Evolutionary conservation across 2,113 vertebrate species (phyloP), one percentile per base, ranked within the genome.

Genomic region (Lepus timidus): DNA sequence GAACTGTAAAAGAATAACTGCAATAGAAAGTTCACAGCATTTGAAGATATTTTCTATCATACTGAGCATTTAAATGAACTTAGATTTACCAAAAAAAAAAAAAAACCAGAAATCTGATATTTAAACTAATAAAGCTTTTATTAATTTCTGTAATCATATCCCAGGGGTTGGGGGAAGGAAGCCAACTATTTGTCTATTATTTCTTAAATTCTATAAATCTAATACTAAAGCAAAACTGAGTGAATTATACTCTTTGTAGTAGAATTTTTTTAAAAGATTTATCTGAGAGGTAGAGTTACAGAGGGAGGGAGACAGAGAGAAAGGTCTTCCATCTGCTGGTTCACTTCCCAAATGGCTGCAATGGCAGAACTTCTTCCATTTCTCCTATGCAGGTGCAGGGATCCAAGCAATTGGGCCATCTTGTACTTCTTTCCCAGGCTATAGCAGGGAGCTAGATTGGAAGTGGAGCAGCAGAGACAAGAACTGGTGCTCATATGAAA

Each of bases 161-260:
- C 51, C 49, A 74, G 49, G 49, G 39, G 39, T 44, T 44, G 39
- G 39, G 39, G 39, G 39, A 44, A 44, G 39, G 39, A 44, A 44
- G 39, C 39, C 39, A 44, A 44, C 5, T 44, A 44, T 44, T 8
- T 78, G 51, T 6, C 6, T 85, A 36, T 90, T 90, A 73, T 4
- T 82, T 36, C 1, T 2, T 9, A 94, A 97, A 78, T 23, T 58
- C 0, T 23, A 11, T 96, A 95, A 78, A 80, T 73, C 9, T 29
- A 51, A 52, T 0, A 67, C 84, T 87, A 11, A 83, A 88, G 6
- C 0, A 75, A 90, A 85, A 93, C 55, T 12, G 3, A 44, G 81
- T 82, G 67, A 7, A 2, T 61, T 90, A 29, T 75, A 49, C 33
- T 31, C 44, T 79, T 94, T 79, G 29, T 80, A 44, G 44, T 44